phyloP scores from a whole-genome alignment of 53 echinoderm and acorn worm genomes.

The Temnopleurus reevesii region DNA sequence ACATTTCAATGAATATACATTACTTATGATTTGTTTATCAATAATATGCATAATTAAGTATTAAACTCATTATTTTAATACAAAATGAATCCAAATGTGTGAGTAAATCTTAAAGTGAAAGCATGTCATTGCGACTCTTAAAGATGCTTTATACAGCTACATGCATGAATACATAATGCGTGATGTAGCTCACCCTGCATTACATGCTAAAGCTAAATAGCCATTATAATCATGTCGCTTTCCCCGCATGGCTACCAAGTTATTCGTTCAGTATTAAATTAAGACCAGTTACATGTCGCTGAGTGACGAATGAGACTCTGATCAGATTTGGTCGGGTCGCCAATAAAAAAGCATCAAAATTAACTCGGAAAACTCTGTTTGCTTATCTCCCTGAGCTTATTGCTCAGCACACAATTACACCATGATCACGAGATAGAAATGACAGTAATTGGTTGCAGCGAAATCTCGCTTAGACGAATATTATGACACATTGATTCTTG shows the following conservation, averaged over 20 bases:
- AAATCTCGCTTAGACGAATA: background rate
- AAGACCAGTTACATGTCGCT: slow-evolving; percentile 13
- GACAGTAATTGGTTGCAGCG: slow-evolving; percentile 48
- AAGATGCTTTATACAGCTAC: too few relatives aligned
- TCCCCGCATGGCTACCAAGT: background rate
- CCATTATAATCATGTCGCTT: background rate
- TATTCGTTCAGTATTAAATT: slow-evolving; percentile 27
- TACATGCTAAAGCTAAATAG: too few relatives aligned
- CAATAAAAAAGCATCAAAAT: slow-evolving; percentile 19
- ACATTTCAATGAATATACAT: too few relatives aligned
- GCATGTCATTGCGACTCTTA: too few relatives aligned
- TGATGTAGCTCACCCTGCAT: too few relatives aligned
- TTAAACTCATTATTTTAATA: too few relatives aligned
- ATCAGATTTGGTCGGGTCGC: slow-evolving; percentile 8
- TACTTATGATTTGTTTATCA: too few relatives aligned
- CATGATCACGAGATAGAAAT: slow-evolving; percentile 22
- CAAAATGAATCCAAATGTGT: too few relatives aligned
- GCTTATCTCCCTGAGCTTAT: slow-evolving; percentile 36
- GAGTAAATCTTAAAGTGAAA: too few relatives aligned
- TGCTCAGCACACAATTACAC: slow-evolving; percentile 41
- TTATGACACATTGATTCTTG: background rate
- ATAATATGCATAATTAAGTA: too few relatives aligned
- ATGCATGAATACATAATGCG: too few relatives aligned
- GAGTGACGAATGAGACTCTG: background rate
- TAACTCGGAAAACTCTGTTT: slow-evolving; percentile 24